A percentile compares a stretch with the other conserved stretches of the same genome.
phyloP scores from a whole-genome alignment of 2,888 invertebrate genomes.

The Metallyticus violacea region DNA sequence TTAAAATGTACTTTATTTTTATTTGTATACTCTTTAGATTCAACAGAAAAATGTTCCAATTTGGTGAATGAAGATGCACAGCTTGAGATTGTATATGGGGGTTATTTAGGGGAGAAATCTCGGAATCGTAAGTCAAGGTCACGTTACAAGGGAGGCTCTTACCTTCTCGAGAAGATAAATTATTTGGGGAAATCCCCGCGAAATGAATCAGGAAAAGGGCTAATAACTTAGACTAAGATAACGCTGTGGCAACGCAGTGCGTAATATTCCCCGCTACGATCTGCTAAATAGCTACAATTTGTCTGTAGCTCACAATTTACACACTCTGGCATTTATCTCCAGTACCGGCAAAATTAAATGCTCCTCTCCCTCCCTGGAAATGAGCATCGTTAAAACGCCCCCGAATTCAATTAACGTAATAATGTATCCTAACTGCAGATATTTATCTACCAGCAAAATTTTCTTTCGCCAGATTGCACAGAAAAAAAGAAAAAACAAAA shows the following conservation, averaged over 20 bases:
- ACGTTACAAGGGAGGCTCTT: not conserved
- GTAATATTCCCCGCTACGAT: not conserved
- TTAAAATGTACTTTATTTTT: no score
- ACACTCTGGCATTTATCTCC: not conserved
- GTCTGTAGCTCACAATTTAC: not conserved
- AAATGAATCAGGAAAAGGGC: not conserved
- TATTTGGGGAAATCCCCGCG: not conserved
- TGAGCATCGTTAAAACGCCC: no score
- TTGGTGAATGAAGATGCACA: no score
- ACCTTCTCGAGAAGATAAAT: not conserved
- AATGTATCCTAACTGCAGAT: not conserved
- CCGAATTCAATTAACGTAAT: not conserved
- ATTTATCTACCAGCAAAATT: not conserved
- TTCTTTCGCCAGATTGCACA: not conserved
- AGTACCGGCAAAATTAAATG: not conserved
- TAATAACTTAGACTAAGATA: not conserved
- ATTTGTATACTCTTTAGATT: no score
- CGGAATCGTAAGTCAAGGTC: not conserved
- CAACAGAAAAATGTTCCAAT: no score
- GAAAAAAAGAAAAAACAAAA: no score
- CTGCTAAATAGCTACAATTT: constrained; percentile 22
- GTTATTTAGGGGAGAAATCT: no score
- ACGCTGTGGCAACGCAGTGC: not conserved
- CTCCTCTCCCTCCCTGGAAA: not conserved
- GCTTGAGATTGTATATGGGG: no score